Evolutionary conservation across 1,140 invertebrate genomes (phyloP), one percentile per base, ranked within the genome.

Genomic region (Halesus radiatus): DNA sequence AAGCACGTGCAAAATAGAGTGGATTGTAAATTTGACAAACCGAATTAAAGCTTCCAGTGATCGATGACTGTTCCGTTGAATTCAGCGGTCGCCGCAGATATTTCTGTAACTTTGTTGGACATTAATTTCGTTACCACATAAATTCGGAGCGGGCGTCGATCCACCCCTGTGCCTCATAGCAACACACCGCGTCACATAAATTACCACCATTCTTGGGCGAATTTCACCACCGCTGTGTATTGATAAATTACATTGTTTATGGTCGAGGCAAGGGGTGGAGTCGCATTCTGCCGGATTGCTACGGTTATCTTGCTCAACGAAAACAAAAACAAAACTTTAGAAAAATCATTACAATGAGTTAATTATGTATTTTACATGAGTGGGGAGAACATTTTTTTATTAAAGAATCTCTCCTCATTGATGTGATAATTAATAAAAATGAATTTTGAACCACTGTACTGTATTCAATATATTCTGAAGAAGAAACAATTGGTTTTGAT

Each of bases 161-260:
- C 66, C 78, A 73, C 53, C 54, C 78, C 78, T 56, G 62, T 3
- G 16, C 53, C 52, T 74, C 70, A 54, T 56, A 74, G 53, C 58
- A 77, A 66, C 58, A 66, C 70, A 76, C 73, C 68, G 70, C 79
- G 81, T 78, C 81, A 68, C 79, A 83, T 83, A 80, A 83, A 83
- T 83, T 80, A 80, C 56, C 70, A 37, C 76, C 58, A 68, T 83
- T 64, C 81, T 80, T 75, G 68, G 52, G 74, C 68, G 77, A 82
- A 83, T 80, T 82, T 80, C 81, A 74, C 78, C 78, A 68, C 74
- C 80, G 72, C 80, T 82, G 62, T 68, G 74, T 83, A 83, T 83
- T 83, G 79, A 83, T 83, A 83, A 83, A 83, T 83, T 80, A 72
- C 81, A 60, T 80, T 83, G 81, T 83, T 83, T 83, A 83, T 79